Evolutionary conservation across 2,113 vertebrate species (phyloP), one percentile per base, ranked within the genome.

Genomic region (Clarias magur): DNA sequence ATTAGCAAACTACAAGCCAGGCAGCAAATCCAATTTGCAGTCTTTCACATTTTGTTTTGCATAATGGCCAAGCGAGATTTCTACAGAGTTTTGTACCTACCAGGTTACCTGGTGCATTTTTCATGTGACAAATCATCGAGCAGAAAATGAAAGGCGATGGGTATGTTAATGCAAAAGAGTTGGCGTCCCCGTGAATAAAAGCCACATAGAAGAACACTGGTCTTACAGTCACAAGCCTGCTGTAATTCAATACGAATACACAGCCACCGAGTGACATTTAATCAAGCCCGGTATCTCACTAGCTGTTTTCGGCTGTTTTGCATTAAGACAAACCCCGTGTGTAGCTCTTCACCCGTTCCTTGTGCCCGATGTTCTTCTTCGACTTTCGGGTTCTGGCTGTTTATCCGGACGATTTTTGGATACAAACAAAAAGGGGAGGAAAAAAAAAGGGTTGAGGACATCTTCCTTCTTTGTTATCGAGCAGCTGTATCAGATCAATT

Each of bases 401-500:
- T 90, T 88, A 72, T 86, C 62, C 60, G 17, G 11, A 23, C 54
- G 60, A n/a, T 65, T 79, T 54, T 62, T 23, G 23, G 79, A 88
- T 30, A 10, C 54, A 62, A 60, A 19, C 54, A 42, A 60, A 62
- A 57, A 57, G 27, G 27, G 34, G 34, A 62, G 30, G 30, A 59
- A 67, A 23, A 67, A 68, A 68, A 11, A 68, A 27, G 81, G 68
- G 85, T 83, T 38, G 73, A 87, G 83, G 88, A 86, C 23, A 27
- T 87, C 82, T 85, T 89, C 60, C 73, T 85, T 86, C 90, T 88
- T 89, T 87, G 65, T 88, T 91, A 91, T 91, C 85, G 87, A 89
- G 83, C 88, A 88, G 90, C 78, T 88, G 85, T 85, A 91, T 91
- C 82, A 83, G 88, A 91, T 91, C 88, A 84, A 89, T 91, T 86